Evolutionary conservation across 2,113 vertebrate species (phyloP).

Genomic region (Ptilonorhynchus violaceus): DNA sequence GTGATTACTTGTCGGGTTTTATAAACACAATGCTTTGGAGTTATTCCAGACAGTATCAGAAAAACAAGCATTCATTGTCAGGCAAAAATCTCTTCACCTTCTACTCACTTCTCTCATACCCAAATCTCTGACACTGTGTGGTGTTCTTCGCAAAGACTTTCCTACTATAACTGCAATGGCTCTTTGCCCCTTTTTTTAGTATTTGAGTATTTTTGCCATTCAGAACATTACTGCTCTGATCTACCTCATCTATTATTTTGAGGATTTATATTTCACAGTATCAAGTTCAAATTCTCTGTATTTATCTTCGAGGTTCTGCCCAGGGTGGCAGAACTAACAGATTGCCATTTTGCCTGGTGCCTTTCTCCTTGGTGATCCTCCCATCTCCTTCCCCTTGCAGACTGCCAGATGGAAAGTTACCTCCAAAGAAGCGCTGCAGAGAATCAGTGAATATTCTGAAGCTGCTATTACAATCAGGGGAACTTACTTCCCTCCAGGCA

Average conservation of each 20-base stretch:
- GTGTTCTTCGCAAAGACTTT: not conserved
- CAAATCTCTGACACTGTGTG: not conserved
- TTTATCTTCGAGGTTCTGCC: not conserved
- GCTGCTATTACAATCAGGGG: constrained; percentile 98
- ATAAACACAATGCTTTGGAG: not conserved
- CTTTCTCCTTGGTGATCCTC: not conserved
- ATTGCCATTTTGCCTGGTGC: not conserved
- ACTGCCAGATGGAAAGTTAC: constrained; percentile 99
- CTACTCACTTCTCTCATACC: not conserved
- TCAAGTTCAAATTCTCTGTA: not conserved
- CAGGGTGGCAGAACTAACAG: not conserved
- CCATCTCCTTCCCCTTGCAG: constrained; percentile 61
- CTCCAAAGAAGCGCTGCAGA: constrained; percentile 96
- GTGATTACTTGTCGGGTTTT: not conserved
- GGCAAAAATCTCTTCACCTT: not conserved
- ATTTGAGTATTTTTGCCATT: not conserved
- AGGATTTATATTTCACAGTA: not conserved
- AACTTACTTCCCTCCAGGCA: constrained; percentile 97
- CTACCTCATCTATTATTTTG: not conserved
- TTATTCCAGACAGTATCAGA: not conserved
- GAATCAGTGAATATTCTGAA: constrained; percentile 98
- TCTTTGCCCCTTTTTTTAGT: not conserved
- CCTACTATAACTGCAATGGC: not conserved
- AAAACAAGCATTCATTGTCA: not conserved
- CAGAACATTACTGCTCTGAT: not conserved